phyloP scores from a whole-genome alignment of 2,888 invertebrate species.

The Callimorpha dominula region DNA sequence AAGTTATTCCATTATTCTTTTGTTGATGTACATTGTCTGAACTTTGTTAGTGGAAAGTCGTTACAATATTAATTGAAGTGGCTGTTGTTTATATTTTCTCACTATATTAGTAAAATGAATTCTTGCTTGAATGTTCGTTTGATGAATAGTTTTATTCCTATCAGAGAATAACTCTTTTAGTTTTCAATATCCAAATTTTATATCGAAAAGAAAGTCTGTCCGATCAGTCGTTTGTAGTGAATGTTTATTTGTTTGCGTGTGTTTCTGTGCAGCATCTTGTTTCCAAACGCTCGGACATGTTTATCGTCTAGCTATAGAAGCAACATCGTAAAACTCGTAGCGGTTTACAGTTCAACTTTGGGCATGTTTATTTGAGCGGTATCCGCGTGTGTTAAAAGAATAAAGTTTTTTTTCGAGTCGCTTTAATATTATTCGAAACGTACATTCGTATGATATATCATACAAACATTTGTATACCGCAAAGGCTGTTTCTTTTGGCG shows the following conservation, averaged over 20 bases:
- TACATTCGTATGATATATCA: conserved; percentile 27
- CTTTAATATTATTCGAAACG: conserved; percentile 14
- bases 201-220: conserved; percentile 40
- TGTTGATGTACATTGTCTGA: conserved; percentile 37
- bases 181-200: conserved; percentile 32
- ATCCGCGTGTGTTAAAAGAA: conserved; percentile 39
- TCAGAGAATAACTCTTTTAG: conserved; percentile 40
- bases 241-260: conserved; percentile 72
- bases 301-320: conserved; percentile 74
- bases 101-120: neutral
- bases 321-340: conserved; percentile 71
- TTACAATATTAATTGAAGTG: conserved; percentile 38
- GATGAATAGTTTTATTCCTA: conserved; percentile 33
- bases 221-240: conserved; percentile 48
- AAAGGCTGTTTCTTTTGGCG: conserved; percentile 56
- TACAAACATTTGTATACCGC: conserved; percentile 37
- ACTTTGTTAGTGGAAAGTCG: conserved; percentile 37
- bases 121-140: neutral
- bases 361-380: conserved; percentile 64
- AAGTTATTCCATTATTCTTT: conserved; percentile 42
- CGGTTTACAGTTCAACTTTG: conserved; percentile 66
- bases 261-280: conserved; percentile 73
- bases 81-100: conserved; percentile 30
- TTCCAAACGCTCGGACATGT: conserved; percentile 72
- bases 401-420: conserved; percentile 20